Conservation (phyloP, 2,113 vertebrate species). For the Emberiza fucata region DNA sequence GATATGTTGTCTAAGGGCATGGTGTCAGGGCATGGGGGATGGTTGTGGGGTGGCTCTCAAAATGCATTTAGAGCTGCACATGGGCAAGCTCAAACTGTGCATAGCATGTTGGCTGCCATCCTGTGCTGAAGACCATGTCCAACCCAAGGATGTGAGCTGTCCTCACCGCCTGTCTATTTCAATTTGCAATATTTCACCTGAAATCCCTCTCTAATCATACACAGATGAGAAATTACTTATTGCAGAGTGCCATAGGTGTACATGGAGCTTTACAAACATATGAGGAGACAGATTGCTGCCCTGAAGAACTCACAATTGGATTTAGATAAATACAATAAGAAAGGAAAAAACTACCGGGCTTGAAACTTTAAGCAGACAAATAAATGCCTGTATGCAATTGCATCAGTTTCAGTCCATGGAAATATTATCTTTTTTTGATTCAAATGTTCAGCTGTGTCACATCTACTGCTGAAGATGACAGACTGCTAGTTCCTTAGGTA, state of each 20-base stretch:
- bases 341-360: neutral
- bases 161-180: neutral
- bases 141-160: neutral
- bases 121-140: neutral
- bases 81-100: neutral
- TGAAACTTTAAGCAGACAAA: conserved; percentile 47
- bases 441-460: conserved; percentile 45
- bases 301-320: conserved; percentile 42
- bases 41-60: neutral
- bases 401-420: conserved; percentile 2
- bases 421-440: conserved; percentile 9
- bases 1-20: neutral
- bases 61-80: neutral
- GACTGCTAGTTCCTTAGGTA: conserved; percentile 69
- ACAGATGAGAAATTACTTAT: conserved; percentile 41
- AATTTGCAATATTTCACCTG: conserved; percentile 27
- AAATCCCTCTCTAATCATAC: conserved; percentile 48
- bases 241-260: conserved; percentile 38
- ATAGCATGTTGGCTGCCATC: neutral
- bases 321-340: conserved; percentile 52
- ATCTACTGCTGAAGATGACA: conserved; percentile 46
- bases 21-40: neutral
- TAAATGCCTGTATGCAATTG: conserved; percentile 50
- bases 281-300: conserved; percentile 56
- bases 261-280: conserved; percentile 7